Evolutionary conservation across 2,888 invertebrate species (phyloP), one percentile per base, ranked within the genome.

Genomic region (Nomada ruficornis): DNA sequence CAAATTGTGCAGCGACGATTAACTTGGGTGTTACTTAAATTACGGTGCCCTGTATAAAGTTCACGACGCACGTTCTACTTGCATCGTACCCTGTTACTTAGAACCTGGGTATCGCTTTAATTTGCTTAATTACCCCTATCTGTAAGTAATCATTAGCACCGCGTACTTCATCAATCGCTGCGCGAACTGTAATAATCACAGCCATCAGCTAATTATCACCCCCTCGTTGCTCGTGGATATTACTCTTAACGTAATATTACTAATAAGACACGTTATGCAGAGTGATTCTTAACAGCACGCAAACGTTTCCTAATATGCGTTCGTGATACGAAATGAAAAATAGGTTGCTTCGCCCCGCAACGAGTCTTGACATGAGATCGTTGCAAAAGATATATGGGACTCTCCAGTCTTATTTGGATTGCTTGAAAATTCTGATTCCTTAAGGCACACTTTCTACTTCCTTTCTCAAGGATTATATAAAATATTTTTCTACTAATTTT

Each of bases 111-210:
- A 64, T 47, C 72, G 55, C 47, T 77, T 77, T 64, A 72, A 77
- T 71, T 72, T 64, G 47, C 55, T 42, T 50, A 72, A 72, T 63
- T 72, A 36, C 72, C 72, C 63, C 20, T 36, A 36, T 42, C 63
- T 63, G 55, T 57, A 57, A 72, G 63, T 50, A 57, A 72, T 77
- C 77, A 64, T 77, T 77, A 72, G 47, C 63, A 72, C 47, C 72
- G 44, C 50, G 63, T 55, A 47, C 55, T 57, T 18, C 57, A 36
- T 63, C 47, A 55, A 63, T 63, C 29, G 71, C 60, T 55, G 18
- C 29, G 18, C 20, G 29, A 11, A 55, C 47, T 36, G 44, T 23
- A 54, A 76, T 76, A 63, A 76, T 63, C 71, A 62, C 36, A 23
- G 54, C 55, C 55, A 71, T 63, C 63, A 42, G 36, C 42, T 77